Evolutionary conservation across 2,797 vertebrate species (phyloP).

Genomic region (Heterohyrax brucei): DNA sequence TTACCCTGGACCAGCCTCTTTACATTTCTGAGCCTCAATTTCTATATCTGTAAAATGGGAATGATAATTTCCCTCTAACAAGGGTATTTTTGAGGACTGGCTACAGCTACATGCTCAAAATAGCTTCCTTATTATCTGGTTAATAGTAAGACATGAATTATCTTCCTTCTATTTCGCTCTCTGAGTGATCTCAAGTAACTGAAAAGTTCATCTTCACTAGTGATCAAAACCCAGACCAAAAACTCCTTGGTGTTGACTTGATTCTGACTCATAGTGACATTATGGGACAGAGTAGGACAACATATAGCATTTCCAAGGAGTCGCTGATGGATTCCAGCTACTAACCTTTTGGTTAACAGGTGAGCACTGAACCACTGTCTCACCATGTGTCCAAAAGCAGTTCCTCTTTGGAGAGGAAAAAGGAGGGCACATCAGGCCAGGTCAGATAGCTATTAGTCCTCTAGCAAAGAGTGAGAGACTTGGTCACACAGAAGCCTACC

Average conservation of each 20-base stretch:
- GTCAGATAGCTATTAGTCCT: not conserved
- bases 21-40: not conserved
- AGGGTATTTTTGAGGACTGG: not conserved
- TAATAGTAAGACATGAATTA: not conserved
- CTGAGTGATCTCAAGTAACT: slow-evolving; percentile 1
- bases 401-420: not conserved
- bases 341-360: too few relatives aligned
- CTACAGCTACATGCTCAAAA: not conserved
- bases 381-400: not conserved
- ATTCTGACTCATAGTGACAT: too few relatives aligned
- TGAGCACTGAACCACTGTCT: too few relatives aligned
- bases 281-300: too few relatives aligned
- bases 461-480: not conserved
- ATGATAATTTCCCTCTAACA: not conserved
- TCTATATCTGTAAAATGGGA: not conserved
- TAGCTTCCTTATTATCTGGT: not conserved
- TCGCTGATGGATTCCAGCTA: too few relatives aligned
- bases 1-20: not conserved
- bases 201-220: not conserved
- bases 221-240: not conserved
- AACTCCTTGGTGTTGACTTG: too few relatives aligned
- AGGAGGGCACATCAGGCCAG: not conserved
- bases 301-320: too few relatives aligned
- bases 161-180: not conserved
- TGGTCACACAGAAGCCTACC: not conserved